Evolutionary conservation across 2,888 invertebrate genomes (phyloP).

Genomic region (Diarsia dahlii): DNA sequence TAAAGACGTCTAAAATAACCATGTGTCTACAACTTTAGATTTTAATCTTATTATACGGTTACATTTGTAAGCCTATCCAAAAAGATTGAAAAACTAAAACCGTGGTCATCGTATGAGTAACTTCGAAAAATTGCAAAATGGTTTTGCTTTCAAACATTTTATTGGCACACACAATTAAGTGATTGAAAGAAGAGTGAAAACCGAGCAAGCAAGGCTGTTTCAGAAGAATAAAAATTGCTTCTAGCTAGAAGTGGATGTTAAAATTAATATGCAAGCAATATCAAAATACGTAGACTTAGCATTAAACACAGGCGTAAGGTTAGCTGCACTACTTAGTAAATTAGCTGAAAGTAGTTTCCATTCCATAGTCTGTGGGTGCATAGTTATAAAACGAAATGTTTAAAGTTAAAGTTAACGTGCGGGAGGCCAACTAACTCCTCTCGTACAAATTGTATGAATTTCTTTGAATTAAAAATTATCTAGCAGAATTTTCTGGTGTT

Average conservation of each 20-base stretch:
- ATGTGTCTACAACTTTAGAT: too few relatives aligned
- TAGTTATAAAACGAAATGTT: constrained; percentile 59
- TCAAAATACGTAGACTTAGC: constrained; percentile 34
- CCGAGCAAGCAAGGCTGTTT: too few relatives aligned
- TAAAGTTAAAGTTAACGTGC: constrained; percentile 37
- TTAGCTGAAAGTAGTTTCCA: constrained; percentile 52
- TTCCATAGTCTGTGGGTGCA: constrained; percentile 45
- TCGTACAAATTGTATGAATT: constrained; percentile 40
- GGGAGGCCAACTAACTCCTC: constrained; percentile 28
- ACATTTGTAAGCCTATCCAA: neutral
- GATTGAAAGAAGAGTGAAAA: too few relatives aligned
- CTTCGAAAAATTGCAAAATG: neutral
- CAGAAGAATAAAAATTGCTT: neutral
- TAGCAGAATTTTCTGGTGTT: constrained; percentile 22
- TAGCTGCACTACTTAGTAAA: constrained; percentile 60
- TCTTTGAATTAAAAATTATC: constrained; percentile 43
- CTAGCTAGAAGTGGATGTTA: constrained; percentile 18
- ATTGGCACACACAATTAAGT: too few relatives aligned
- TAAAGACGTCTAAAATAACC: neutral
- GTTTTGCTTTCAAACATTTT: neutral
- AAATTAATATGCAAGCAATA: constrained; percentile 44
- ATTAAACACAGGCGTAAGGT: constrained; percentile 25
- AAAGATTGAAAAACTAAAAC: neutral
- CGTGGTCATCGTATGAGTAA: neutral
- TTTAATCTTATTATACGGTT: too few relatives aligned